Base-by-base conservation (phyloP, 1,140 invertebrate genomes). In the Sitobion miscanthi region DNA sequence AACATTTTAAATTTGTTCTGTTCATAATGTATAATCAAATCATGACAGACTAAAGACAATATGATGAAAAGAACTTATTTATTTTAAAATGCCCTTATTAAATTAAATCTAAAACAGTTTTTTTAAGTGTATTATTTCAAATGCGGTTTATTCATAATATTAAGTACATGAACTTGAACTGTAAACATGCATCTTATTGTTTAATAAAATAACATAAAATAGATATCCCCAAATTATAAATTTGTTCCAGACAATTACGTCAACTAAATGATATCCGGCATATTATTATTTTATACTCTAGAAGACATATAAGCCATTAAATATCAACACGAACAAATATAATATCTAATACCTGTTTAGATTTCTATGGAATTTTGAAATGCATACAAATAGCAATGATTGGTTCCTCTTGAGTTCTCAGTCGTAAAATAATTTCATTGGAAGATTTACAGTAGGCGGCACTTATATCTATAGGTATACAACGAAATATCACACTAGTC, bases 181-280 rank as follows among this genome's bases (percentile, higher is more conserved):
- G 23, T 85, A 45, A 85, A 85, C 83, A 85, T 85, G 83, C 6
- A 85, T 85, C 9, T 85, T 42, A 85, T 88, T 88, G 47, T 52
- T 52, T 54, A 54, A 54, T 52, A 35, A 88, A 88, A 88, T 35
- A 52, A 88, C 35, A 88, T 54, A 17, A 88, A 47, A 88, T 49
- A 49, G 86, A 35, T 88, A 30, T 30, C 85, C n/a, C n/a, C 2
- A 54, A 49, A 88, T 88, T 54, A 88, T 52, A 54, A n/a, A 88
- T 88, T 88, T 49, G 87, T 88, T 88, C 87, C 47, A 49, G 47
- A 88, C 86, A n/a, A 49, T 88, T 49, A 49, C 86, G 17, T 88
- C 17, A 54, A 88, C 87, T 54, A 88, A 88, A 88, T 88, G 30
- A 88, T 88, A 54, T 45, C 85, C 85, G 42, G 42, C 45, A 52